phyloP scores from a whole-genome alignment of 2,113 vertebrate species.

The Craseonycteris thonglongyai region DNA sequence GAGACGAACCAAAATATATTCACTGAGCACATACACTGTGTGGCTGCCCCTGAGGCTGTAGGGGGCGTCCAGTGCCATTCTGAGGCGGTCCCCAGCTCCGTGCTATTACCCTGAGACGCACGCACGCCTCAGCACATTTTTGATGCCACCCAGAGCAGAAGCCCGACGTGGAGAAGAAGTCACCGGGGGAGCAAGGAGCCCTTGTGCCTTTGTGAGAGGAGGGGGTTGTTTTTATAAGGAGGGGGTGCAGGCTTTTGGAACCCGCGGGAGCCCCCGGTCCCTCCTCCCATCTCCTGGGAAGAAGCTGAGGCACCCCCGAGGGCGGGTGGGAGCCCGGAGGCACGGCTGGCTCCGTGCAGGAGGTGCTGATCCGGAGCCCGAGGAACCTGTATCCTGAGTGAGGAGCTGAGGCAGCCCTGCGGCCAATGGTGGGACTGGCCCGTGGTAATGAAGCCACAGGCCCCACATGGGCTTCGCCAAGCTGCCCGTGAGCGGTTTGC shows the following conservation, averaged over 20 bases:
- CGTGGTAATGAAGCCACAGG: neutral
- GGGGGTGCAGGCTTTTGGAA: accelerated
- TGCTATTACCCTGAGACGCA: accelerated
- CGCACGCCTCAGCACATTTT: accelerated
- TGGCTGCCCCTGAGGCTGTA: no score
- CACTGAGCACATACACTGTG: accelerated
- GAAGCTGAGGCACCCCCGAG: neutral
- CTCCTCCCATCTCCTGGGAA: neutral
- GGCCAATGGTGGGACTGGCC: no score
- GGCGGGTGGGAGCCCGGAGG: neutral
- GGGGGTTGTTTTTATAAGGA: no score
- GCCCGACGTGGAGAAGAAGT: neutral
- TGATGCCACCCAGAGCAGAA: no score
- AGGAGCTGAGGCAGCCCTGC: neutral
- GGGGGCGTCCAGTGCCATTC: neutral
- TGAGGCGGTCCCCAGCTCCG: no score
- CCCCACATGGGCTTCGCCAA: neutral
- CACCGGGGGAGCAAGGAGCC: neutral
- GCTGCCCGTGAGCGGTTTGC: neutral
- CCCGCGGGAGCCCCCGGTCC: neutral
- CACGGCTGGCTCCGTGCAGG: accelerated
- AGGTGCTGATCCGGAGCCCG: neutral
- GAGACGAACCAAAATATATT: neutral
- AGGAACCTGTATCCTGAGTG: neutral
- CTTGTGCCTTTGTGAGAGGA: neutral